Evolutionary conservation across 1,140 invertebrate species (phyloP).

Genomic region (Hyposmocoma kahamanoa): DNA sequence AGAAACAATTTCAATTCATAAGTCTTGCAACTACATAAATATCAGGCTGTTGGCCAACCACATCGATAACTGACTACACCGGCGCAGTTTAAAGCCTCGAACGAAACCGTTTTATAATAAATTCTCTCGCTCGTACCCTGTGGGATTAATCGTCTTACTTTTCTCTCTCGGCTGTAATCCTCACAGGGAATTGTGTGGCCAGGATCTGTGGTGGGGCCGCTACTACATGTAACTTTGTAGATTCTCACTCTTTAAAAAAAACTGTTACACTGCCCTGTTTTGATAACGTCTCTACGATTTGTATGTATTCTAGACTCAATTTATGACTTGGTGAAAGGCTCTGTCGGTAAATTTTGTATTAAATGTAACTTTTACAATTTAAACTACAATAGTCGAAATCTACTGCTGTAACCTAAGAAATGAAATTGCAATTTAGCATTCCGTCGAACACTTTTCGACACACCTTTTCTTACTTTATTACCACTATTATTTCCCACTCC

Average conservation of each 20-base stretch:
- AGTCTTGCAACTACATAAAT: background rate
- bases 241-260: too few relatives aligned
- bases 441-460: constrained; percentile 18
- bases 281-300: too few relatives aligned
- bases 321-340: too few relatives aligned
- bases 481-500: constrained; percentile 11
- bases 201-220: constrained; percentile 29
- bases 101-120: constrained; percentile 68
- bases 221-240: too few relatives aligned
- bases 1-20: constrained; percentile 2
- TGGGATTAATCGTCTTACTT: constrained; percentile 70
- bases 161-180: constrained; percentile 58
- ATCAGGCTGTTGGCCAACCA: constrained; percentile 1
- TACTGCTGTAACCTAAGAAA: too few relatives aligned
- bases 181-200: constrained; percentile 59
- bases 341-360: too few relatives aligned
- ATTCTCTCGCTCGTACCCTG: constrained; percentile 49
- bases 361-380: too few relatives aligned
- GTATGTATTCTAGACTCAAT: too few relatives aligned
- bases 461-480: too few relatives aligned
- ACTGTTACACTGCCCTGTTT: too few relatives aligned
- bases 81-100: constrained; percentile 28
- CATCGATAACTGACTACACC: constrained; percentile 15
- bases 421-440: background rate
- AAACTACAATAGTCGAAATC: too few relatives aligned